Evolutionary conservation across 2,113 vertebrate genomes (phyloP).

Genomic region (cattle (Bos taurus)): DNA sequence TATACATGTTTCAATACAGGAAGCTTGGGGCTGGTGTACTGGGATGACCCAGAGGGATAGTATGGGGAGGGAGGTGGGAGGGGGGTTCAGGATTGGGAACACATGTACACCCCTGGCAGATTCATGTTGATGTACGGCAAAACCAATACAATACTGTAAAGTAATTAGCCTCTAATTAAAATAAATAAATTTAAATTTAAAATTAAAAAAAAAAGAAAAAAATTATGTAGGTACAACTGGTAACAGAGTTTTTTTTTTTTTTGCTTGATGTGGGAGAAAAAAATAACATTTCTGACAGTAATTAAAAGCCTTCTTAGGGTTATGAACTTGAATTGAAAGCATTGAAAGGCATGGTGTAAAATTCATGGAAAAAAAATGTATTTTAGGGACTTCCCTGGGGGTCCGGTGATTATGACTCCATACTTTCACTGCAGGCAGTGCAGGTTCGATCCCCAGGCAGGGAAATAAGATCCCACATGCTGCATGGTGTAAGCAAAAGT

Average conservation of each 20-base stretch:
- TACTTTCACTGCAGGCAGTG: not conserved
- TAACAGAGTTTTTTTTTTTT: not conserved
- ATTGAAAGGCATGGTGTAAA: not conserved
- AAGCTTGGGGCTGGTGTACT: no score
- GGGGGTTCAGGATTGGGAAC: no score
- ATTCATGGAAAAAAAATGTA: not conserved
- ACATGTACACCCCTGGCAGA: no score
- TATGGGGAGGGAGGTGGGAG: no score
- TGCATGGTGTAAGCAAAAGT: not conserved
- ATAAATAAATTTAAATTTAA: no score
- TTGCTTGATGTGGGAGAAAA: not conserved
- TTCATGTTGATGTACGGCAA: no score
- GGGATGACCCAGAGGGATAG: no score
- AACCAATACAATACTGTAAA: no score
- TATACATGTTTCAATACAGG: no score
- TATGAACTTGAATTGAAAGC: not conserved
- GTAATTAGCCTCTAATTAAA: no score
- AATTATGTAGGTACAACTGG: not conserved
- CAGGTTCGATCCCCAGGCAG: not conserved
- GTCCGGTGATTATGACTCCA: not conserved
- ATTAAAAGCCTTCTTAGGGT: not conserved
- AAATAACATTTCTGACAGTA: not conserved
- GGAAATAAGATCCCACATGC: not conserved
- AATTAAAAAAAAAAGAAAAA: not conserved
- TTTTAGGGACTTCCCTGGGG: not conserved